A percentile compares a stretch with the other conserved stretches of the same genome.
Evolutionary conservation across 1,140 invertebrate species (phyloP).

Genomic region (Coptotermes formosanus): DNA sequence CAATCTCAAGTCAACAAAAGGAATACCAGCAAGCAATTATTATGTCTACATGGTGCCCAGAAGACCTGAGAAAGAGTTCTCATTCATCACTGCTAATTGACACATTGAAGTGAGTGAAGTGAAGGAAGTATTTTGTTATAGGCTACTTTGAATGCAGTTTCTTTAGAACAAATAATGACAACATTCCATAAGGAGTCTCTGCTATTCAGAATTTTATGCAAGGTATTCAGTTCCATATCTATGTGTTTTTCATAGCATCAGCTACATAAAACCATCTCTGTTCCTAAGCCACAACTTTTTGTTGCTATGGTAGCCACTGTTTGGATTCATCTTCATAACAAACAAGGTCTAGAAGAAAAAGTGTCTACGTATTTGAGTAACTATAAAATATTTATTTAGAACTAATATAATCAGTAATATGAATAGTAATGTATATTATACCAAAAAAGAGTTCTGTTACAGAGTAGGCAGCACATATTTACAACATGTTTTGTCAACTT

Average conservation of each 20-base stretch:
- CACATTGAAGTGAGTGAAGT: not conserved
- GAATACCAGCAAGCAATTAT: not conserved
- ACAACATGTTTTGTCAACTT: too few relatives aligned
- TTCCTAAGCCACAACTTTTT: too few relatives aligned
- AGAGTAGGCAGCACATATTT: too few relatives aligned
- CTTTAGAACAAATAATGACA: not conserved
- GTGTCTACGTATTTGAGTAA: too few relatives aligned
- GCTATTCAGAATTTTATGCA: not conserved
- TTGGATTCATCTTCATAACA: too few relatives aligned
- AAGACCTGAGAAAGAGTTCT: not conserved
- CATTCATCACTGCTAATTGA: conserved; percentile 11
- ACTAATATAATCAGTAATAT: too few relatives aligned
- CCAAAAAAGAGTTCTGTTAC: too few relatives aligned
- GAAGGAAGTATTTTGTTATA: not conserved
- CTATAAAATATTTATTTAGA: too few relatives aligned
- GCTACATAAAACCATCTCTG: too few relatives aligned
- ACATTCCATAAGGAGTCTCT: not conserved
- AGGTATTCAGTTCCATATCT: not conserved
- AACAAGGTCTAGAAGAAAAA: too few relatives aligned
- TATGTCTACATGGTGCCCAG: not conserved
- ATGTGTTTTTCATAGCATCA: not conserved
- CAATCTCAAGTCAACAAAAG: not conserved
- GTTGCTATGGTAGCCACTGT: too few relatives aligned
- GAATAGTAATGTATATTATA: too few relatives aligned
- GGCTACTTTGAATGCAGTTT: not conserved